Evolutionary conservation across 2,888 invertebrate genomes (phyloP).

Genomic region (Mesorhabditis belari): DNA sequence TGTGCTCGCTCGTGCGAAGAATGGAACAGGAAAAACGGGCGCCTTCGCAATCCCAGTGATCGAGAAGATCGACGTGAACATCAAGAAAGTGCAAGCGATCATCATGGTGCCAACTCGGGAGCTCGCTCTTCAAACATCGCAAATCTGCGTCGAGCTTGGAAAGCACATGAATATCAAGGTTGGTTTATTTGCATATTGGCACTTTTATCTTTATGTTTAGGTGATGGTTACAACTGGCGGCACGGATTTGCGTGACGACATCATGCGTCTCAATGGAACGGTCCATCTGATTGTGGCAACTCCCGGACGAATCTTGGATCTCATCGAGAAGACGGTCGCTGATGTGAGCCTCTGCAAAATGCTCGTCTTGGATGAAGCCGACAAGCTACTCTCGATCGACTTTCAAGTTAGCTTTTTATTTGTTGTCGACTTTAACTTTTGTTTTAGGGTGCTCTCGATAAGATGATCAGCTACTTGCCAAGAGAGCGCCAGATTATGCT

Average conservation of each 20-base stretch:
- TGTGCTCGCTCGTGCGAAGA: slow-evolving; percentile 95
- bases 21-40: slow-evolving; percentile 98
- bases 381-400: slow-evolving; percentile 95
- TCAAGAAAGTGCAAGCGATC: slow-evolving; percentile 85
- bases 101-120: slow-evolving; percentile 97
- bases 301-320: slow-evolving; percentile 95
- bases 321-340: slow-evolving; percentile 93
- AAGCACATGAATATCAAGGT: slow-evolving; percentile 87
- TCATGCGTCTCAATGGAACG: slow-evolving; percentile 97
- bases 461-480: slow-evolving; percentile 85
- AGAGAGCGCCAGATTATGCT: slow-evolving; percentile 91
- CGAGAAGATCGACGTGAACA: slow-evolving; percentile 72
- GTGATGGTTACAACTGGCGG: slow-evolving; percentile 99
- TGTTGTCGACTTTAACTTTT: too few species aligned
- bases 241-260: slow-evolving; percentile 85
- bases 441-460: slow-evolving; percentile 80
- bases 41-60: slow-evolving; percentile 97
- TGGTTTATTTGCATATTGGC: slow-evolving; percentile 1
- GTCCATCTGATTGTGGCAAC: slow-evolving; percentile 93
- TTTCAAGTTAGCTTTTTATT: slow-evolving; percentile 71
- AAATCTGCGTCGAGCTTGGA: slow-evolving; percentile 96
- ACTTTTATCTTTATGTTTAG: slow-evolving; percentile 10
- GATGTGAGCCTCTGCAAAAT: slow-evolving; percentile 92
- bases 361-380: slow-evolving; percentile 95
- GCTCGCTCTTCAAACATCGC: slow-evolving; percentile 95